Evolutionary conservation across 2,797 vertebrate species (phyloP), one percentile per base, ranked within the genome.

Genomic region (Melanotaenia pygmaea): DNA sequence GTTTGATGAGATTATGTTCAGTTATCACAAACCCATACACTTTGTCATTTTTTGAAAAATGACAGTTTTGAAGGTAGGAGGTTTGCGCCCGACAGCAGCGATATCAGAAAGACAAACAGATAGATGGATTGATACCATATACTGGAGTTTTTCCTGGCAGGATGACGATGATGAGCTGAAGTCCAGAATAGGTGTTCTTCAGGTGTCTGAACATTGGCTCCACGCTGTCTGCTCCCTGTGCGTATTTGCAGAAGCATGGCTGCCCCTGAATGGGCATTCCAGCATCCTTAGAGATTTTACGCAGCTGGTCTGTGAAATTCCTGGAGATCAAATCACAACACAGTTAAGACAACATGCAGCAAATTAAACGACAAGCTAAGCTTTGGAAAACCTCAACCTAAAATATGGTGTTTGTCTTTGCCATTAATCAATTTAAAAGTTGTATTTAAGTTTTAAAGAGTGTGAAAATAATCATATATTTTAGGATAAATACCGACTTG

Each of bases 221-320:
- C 94, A 99, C 98, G 0, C 97, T 99, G 94, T 99, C 98, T 0
- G 98, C 98, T 28, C 98, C 98, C 92, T 99, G 98, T 20, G 98
- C 98, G 0, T 99, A 99, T 84, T 99, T 99, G 92, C 98, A 99
- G 94, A 99, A 99, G 62, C 98, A 99, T 1, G 98, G 98, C 88
- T 99, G 98, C 32, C 98, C 98, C 75, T 99, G 98, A 77, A 99
- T 99, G 0, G 98, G 98, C 98, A 99, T 99, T 74, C 98, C 98
- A 0, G 98, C 98, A 0, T 99, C 98, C 88, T 99, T 99, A 0
- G 98, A 99, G 91, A 99, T 99, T 86, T 99, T 99, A 64, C 98
- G 96, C 72, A 99, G 94, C 89, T 99, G 98, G 90, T 99, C 98
- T 0, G 98, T 99, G 74, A 99, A 99, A 84, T 97, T 98, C 94